Evolutionary conservation across 2,888 invertebrate genomes (phyloP).

Genomic region (Lordiphosa fenestrarum): DNA sequence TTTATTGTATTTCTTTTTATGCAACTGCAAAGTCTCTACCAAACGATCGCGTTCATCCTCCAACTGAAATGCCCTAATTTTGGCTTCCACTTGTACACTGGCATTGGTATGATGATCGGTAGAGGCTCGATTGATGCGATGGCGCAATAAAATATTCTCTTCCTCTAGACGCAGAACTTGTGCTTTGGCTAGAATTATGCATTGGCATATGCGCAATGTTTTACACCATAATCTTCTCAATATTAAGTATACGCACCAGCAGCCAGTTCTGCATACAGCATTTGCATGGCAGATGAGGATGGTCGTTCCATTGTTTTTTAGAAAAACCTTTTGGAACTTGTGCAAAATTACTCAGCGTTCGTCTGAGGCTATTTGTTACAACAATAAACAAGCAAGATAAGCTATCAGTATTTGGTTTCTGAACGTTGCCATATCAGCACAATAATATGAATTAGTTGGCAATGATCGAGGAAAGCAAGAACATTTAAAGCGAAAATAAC

Average conservation of each 20-base stretch:
- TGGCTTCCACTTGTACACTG: conserved; percentile 66
- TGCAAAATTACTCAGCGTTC: conserved; percentile 17
- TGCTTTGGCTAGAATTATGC: conserved; percentile 56
- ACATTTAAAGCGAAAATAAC: no score
- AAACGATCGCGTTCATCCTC: conserved; percentile 76
- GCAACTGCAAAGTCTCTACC: conserved; percentile 64
- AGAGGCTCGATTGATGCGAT: conserved; percentile 57
- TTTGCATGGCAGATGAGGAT: conserved; percentile 43
- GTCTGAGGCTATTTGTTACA: background rate
- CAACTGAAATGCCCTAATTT: conserved; percentile 59
- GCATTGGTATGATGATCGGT: conserved; percentile 57
- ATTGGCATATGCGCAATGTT: background rate
- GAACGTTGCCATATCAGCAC: background rate
- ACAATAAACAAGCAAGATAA: conserved; percentile 28
- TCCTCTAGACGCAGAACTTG: conserved; percentile 65
- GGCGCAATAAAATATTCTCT: conserved; percentile 69
- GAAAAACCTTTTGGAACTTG: background rate
- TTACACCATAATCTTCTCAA: background rate
- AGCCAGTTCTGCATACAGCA: conserved; percentile 61
- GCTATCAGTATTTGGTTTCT: conserved; percentile 19
- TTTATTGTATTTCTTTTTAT: conserved; percentile 77
- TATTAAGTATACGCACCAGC: conserved; percentile 52
- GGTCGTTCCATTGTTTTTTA: conserved; percentile 48
- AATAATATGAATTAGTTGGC: no score
- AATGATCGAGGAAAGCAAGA: no score